Base-by-base conservation (phyloP, 2,113 vertebrate genomes). In the Puffinus mauretanicus region DNA sequence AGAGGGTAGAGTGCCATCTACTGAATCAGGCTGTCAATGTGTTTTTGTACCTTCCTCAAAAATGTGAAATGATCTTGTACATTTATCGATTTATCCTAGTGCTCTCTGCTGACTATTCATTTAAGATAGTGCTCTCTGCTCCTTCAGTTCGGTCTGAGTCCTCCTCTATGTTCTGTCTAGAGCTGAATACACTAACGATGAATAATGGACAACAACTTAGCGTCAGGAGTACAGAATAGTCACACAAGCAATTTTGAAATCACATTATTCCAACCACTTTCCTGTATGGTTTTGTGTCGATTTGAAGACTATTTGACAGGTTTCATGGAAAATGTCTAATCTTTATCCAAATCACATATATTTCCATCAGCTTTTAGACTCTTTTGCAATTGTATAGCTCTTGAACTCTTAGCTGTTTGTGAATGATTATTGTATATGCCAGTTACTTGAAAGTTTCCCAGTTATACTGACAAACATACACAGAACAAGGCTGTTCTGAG, bases 1-100 rank as follows among this genome's bases (percentile, higher is more conserved):
- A 94, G 85, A 86, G 96, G 71, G 46, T 44, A 93, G 78, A 92
- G 90, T 97, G 96, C 96, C 96, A 97, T 62, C 96, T 97, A 66
- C 93, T 54, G 44, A 20, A 25, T 2, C 51, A 70, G 92, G 49
- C 82, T 30, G 76, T 27, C 85, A 36, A 12, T 1, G 16, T 36
- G 30, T 0, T 8, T 54, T 36, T 18, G n/a, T 20, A 15, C 32
- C 52, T 82, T 51, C 27, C 65, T 64, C 51, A 36, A 38, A 16
- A 66, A 25, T 0, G 7, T 1, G 55, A 52, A 40, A 19, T 12
- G 5, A 34, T 44, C 42, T 21, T 30, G 9, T 19, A 26, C 10
- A 1, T 49, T 54, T 55, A 38, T 57, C 0, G 6, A 46, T 87
- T 82, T 55, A 12, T 64, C 77, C 70, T 6, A 1, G 2, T 42